Evolutionary conservation across 2,888 invertebrate species (phyloP), one percentile per base, ranked within the genome.

Genomic region (Ophion ventricosus): DNA sequence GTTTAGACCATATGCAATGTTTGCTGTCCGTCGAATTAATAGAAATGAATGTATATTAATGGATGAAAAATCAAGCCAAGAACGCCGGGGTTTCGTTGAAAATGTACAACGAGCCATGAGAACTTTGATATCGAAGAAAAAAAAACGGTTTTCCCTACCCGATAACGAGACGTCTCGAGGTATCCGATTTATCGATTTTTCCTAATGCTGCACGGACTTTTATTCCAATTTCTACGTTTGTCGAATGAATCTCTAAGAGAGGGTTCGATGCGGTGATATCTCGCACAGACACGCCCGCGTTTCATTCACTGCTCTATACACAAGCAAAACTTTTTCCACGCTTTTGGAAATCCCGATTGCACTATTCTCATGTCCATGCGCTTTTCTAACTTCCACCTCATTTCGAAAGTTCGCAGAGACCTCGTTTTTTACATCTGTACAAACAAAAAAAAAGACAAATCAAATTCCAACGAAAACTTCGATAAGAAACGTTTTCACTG

Each of bases 81-180:
- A 57, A 20, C 57, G 69, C n/a, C 1, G 8, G 26, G 76, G 3
- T 11, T 63, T 77, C 25, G 66, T 72, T 54, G 63, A 11, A 76
- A 82, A 67, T 76, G 79, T 63, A 64, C 78, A 69, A 69, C 73
- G 57, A 14, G 40, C 23, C 56, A 56, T 29, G 61, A 61, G 74
- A 74, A 59, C 43, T 57, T 8, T 26, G 56, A 4, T 29, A 61
- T 14, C 17, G 63, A 54, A 64, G 40, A 56, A 70, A 40, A 70
- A 66, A 75, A 72, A 69, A 66, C 74, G 57, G 17, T 25, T 25
- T 43, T 29, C 49, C n/a, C 14, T 23, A 29, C 43, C 64, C 79
- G 67, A 80, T 82, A 76, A 72, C 79, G 72, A 72, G 75, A 82
- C 82, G 56, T 79, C 61, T 70, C 66, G 54, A n/a, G 25, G 78